Conservation (phyloP, 1,140 invertebrate species). For the Atta cephalotes region DNA sequence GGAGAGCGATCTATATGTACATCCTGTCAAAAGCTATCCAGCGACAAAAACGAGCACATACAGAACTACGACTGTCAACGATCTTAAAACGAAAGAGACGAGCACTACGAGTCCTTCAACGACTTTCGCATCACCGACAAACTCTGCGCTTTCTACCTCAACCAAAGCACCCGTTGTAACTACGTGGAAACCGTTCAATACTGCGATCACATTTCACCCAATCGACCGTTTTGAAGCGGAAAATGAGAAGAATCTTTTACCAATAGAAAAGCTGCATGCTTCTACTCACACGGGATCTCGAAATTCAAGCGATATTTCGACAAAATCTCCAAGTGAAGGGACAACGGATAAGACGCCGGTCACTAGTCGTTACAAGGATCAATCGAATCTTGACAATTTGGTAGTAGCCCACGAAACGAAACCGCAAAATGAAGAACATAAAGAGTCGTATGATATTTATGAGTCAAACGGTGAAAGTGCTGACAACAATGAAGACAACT, state of each 20-base stretch:
- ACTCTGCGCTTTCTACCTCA: constrained; percentile 77
- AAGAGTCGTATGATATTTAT: constrained; percentile 78
- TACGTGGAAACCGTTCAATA: constrained; percentile 78
- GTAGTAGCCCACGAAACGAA: constrained; percentile 59
- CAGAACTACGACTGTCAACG: constrained; percentile 73
- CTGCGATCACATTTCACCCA: constrained; percentile 41
- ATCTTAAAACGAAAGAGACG: constrained; percentile 72
- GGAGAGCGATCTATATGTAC: constrained; percentile 75
- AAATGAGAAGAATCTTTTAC: constrained; percentile 77
- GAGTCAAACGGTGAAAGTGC: constrained; percentile 67
- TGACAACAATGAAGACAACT: constrained; percentile 12
- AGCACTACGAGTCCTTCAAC: constrained; percentile 54
- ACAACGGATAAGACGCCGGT: neutral
- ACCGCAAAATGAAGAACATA: constrained; percentile 77
- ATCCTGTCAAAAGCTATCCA: constrained; percentile 56
- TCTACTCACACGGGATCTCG: constrained; percentile 20
- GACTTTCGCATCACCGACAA: constrained; percentile 75
- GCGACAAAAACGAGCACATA: constrained; percentile 58
- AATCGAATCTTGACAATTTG: constrained; percentile 71
- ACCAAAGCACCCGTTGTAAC: constrained; percentile 76
- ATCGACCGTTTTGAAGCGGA: constrained; percentile 61
- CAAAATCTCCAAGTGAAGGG: neutral
- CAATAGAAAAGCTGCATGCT: constrained; percentile 75
- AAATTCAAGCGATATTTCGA: neutral
- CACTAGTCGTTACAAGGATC: constrained; percentile 43